These are phyloP conservation scores for Megalops atlanticus DNA, from an alignment of 2,113 vertebrate genomes.

Conservation along the genomic window DNA sequence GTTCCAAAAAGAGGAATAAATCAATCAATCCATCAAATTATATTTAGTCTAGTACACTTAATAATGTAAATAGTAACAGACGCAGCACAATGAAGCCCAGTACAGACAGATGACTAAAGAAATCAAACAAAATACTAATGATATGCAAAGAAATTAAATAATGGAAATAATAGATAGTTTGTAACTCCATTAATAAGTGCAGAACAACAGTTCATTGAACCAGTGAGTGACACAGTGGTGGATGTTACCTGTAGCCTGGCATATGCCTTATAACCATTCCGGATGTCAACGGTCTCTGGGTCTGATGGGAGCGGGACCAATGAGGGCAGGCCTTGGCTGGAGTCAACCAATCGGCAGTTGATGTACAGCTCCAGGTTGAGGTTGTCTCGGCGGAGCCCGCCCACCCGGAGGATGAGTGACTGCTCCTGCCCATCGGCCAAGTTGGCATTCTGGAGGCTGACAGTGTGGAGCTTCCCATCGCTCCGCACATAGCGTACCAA, in stretches of 20 bases:
- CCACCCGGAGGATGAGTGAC: constrained; percentile 74
- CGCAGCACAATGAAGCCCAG: not conserved
- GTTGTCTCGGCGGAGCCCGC: constrained; percentile 69
- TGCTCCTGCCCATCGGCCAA: constrained; percentile 78
- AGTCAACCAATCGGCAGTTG: constrained; percentile 80
- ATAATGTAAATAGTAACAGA: not conserved
- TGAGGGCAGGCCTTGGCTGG: constrained; percentile 73
- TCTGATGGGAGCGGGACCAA: constrained; percentile 71
- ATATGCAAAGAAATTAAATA: not conserved
- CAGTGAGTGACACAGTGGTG: not conserved
- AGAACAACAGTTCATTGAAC: too few species aligned
- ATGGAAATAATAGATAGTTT: not conserved
- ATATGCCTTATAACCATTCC: constrained; percentile 74
- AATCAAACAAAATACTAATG: not conserved
- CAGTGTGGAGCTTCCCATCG: constrained; percentile 79
- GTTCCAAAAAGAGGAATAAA: not conserved
- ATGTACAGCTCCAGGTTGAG: constrained; percentile 78
- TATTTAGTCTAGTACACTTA: not conserved
- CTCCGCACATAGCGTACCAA: constrained; percentile 80
- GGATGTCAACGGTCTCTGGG: constrained; percentile 71
- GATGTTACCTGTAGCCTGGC: constrained; percentile 77
- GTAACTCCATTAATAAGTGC: too few species aligned
- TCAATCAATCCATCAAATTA: not conserved
- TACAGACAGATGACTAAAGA: not conserved
- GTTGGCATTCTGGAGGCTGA: constrained; percentile 78